These are phyloP conservation scores for Scolopax rusticola DNA, from an alignment of 2,797 vertebrate genomes.

Conservation along the genomic window DNA sequence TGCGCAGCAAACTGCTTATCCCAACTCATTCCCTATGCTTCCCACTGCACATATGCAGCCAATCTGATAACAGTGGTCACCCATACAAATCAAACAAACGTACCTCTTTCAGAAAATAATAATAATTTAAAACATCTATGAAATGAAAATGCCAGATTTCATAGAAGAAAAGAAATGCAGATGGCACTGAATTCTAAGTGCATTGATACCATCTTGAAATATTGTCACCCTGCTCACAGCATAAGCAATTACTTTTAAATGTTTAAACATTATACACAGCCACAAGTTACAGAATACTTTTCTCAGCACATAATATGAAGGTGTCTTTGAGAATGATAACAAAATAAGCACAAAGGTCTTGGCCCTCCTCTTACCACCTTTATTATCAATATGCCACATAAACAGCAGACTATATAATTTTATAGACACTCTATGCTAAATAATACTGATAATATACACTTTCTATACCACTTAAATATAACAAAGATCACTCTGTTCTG, in stretches of 20 bases:
- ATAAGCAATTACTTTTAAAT: neutral
- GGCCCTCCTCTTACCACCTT: neutral
- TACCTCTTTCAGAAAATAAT: neutral
- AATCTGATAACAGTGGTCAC: neutral
- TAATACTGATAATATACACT: neutral
- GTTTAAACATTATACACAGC: neutral
- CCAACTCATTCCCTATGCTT: neutral
- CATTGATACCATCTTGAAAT: neutral
- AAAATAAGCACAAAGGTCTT: neutral
- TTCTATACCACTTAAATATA: neutral
- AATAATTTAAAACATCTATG: too few species aligned
- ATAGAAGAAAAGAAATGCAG: neutral
- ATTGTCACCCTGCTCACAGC: fast-evolving
- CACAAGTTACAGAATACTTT: neutral
- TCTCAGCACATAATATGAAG: neutral
- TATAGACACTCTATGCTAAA: neutral
- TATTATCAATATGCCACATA: neutral
- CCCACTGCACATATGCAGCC: neutral
- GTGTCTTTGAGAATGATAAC: neutral
- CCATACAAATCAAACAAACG: neutral
- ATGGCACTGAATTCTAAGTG: neutral
- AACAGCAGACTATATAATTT: neutral
- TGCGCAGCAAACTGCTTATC: neutral
- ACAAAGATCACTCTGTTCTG: neutral
- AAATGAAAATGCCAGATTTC: neutral